Conservation (phyloP, 1,140 invertebrate genomes). For the Hermetia illucens region DNA sequence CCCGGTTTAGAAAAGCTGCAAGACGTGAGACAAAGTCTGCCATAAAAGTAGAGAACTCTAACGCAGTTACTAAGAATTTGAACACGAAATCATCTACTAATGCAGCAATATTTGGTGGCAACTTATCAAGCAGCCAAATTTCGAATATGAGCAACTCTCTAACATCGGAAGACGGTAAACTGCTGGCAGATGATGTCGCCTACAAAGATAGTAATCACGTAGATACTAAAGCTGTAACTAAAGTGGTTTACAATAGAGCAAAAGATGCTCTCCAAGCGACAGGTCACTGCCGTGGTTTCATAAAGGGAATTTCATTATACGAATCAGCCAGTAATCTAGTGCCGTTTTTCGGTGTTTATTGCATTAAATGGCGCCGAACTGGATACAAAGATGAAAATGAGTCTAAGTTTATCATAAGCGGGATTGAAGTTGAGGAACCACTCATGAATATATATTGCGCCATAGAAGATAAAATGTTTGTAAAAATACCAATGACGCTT, state of each 20-base stretch:
- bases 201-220: conserved; percentile 2
- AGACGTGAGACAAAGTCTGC: background rate
- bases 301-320: conserved; percentile 16
- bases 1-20: background rate
- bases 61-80: conserved; percentile 11
- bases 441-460: conserved; percentile 28
- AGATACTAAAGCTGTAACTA: conserved; percentile 6
- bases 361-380: conserved; percentile 23
- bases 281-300: conserved; percentile 24
- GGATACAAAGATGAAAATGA: conserved; percentile 26
- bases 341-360: conserved; percentile 22
- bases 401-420: conserved; percentile 26
- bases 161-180: conserved; percentile 20
- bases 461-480: conserved; percentile 30
- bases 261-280: conserved; percentile 23
- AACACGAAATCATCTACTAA: conserved; percentile 25
- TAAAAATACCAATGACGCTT: conserved; percentile 28
- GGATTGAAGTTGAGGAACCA: conserved; percentile 22
- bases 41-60: background rate
- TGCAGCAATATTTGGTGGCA: conserved; percentile 26
- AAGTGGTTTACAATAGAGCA: conserved; percentile 22
- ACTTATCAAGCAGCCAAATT: conserved; percentile 5
- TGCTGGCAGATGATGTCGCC: background rate
- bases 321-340: background rate
- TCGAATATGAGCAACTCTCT: conserved; percentile 12